Evolutionary conservation across 64 coral and sea anemone species (phyloP).

Genomic region (Pocillopora damicornis): DNA sequence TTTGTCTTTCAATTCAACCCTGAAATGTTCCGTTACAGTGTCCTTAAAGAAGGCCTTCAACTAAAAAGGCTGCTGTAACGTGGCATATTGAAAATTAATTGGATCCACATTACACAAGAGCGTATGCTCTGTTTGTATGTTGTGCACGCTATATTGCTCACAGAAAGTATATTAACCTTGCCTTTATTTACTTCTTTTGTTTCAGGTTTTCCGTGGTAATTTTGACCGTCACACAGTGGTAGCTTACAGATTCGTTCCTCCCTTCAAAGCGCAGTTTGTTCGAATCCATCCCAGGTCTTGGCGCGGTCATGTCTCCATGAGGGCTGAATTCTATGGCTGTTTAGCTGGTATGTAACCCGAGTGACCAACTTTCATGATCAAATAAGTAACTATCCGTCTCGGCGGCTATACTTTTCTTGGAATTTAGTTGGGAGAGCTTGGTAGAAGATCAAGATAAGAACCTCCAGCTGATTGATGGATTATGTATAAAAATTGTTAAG

Average conservation of each 20-base stretch:
- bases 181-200: background rate
- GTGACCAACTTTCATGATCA: background rate
- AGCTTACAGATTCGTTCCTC: constrained; percentile 53
- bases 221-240: constrained; percentile 55
- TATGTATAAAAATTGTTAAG: too few relatives aligned
- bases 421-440: too few relatives aligned
- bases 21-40: too few relatives aligned
- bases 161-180: background rate
- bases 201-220: constrained; percentile 58
- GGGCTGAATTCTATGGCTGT: constrained; percentile 64
- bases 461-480: background rate
- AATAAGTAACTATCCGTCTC: too few relatives aligned
- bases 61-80: too few relatives aligned
- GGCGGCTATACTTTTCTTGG: too few relatives aligned
- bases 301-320: constrained; percentile 45
- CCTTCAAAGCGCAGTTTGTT: constrained; percentile 52
- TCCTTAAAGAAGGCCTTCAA: too few relatives aligned
- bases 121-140: too few relatives aligned
- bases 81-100: too few relatives aligned
- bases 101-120: too few relatives aligned
- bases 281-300: constrained; percentile 55
- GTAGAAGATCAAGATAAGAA: background rate
- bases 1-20: too few relatives aligned
- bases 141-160: background rate
- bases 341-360: constrained; percentile 38